Base-by-base conservation (phyloP, 2,113 vertebrate genomes). In the Heterochromis multidens region DNA sequence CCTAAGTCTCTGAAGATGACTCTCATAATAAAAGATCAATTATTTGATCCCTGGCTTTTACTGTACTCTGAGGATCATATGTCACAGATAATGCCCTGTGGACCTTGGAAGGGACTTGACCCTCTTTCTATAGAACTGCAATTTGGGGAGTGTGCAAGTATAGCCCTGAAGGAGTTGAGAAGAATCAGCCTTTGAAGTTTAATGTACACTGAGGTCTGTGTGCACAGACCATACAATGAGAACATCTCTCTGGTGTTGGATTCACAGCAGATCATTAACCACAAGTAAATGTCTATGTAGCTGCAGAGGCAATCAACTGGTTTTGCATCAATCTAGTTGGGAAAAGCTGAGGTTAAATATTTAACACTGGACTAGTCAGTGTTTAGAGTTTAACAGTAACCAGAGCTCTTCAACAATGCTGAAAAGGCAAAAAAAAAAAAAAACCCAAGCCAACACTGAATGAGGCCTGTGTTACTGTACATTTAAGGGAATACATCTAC, bases 21-120 rank as follows among this genome's bases (percentile, higher is more conserved):
- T 86, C 46, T 86, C n/a, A 60, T 89, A 86, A 91, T 79, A 85
- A 92, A 91, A 91, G 79, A 85, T 92, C 79, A 89, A 81, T 90
- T 78, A 86, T 87, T 86, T 92, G 87, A 94, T 93, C 88, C 88
- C 61, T 62, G 72, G 87, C 43, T 82, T 88, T 87, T 56, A 62
- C 83, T 80, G 61, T 57, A 49, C 57, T 49, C 61, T 1, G 37
- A 63, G 58, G 79, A 91, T 91, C 86, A 84, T 46, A 27, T 90
- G 79, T 70, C 80, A 63, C 31, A 82, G 74, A 87, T 88, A 81
- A 91, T 82, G 82, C 21, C 33, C 8, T 17, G 57, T 65, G 58
- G 86, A 74, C 81, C 21, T 81, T 77, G 70, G 60, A 29, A 40
- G 29, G 40, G 57, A 37, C 23, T 17, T 74, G 14, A 85, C 59